Evolutionary conservation across 2,113 vertebrate species (phyloP).

Genomic region (Eidolon helvum): DNA sequence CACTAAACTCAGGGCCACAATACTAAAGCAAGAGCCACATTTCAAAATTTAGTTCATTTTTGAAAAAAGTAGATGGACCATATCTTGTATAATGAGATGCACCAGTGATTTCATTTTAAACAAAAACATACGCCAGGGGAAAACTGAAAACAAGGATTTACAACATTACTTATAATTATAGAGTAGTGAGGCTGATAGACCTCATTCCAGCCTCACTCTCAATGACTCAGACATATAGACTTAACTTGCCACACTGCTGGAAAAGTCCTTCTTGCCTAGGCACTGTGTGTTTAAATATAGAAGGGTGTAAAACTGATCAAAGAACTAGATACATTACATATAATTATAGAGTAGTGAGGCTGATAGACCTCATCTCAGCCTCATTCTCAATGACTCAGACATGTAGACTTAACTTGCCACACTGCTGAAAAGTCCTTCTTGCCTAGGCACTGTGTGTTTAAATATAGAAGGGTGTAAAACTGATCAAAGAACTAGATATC

Average conservation of each 20-base stretch:
- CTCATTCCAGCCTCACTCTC: neutral
- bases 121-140: neutral
- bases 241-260: neutral
- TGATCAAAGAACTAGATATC: neutral
- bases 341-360: neutral
- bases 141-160: constrained; percentile 1
- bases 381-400: neutral
- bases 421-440: neutral
- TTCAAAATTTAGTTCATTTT: constrained; percentile 25
- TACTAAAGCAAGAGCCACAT: neutral
- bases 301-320: neutral
- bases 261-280: neutral
- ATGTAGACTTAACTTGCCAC: neutral
- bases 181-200: neutral
- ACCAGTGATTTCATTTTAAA: neutral
- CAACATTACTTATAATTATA: neutral
- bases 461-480: neutral
- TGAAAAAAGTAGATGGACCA: neutral
- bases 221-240: neutral
- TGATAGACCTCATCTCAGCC: neutral
- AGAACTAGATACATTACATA: neutral
- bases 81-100: neutral
- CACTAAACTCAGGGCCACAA: neutral
- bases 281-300: neutral
- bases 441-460: neutral